Evolutionary conservation across 2,113 vertebrate genomes (phyloP).

Genomic region (Anguilla japonica): DNA sequence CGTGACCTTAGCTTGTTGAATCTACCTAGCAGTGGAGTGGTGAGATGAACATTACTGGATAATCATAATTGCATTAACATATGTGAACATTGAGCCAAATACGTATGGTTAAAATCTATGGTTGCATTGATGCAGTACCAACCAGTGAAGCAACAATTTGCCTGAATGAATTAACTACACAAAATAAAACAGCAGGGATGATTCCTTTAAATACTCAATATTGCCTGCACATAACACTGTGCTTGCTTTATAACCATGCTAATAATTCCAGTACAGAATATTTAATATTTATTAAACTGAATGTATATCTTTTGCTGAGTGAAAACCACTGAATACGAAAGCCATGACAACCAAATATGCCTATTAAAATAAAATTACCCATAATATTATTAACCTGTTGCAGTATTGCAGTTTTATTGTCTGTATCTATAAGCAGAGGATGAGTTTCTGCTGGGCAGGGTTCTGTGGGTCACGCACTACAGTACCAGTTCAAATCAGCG

Average conservation of each 20-base stretch:
- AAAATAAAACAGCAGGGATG: background rate
- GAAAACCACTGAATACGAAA: no score
- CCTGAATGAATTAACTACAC: background rate
- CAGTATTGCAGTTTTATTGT: background rate
- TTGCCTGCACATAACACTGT: background rate
- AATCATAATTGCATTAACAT: background rate
- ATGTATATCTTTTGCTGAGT: no score
- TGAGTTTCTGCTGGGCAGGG: no score
- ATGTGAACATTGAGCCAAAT: background rate
- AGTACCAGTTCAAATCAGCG: no score
- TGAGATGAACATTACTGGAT: background rate
- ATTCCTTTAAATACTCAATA: background rate
- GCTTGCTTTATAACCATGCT: background rate
- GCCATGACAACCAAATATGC: no score
- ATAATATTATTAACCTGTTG: background rate
- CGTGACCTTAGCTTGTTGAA: background rate
- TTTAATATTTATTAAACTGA: background rate
- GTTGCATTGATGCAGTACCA: background rate
- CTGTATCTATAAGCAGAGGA: no score
- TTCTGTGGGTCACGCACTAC: no score
- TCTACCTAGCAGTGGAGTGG: background rate
- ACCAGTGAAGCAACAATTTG: background rate
- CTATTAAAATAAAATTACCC: background rate
- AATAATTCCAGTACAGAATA: background rate
- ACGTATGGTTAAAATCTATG: background rate